Evolutionary conservation across 2,113 vertebrate species (phyloP), one percentile per base, ranked within the genome.

Genomic region (Xenopus borealis): DNA sequence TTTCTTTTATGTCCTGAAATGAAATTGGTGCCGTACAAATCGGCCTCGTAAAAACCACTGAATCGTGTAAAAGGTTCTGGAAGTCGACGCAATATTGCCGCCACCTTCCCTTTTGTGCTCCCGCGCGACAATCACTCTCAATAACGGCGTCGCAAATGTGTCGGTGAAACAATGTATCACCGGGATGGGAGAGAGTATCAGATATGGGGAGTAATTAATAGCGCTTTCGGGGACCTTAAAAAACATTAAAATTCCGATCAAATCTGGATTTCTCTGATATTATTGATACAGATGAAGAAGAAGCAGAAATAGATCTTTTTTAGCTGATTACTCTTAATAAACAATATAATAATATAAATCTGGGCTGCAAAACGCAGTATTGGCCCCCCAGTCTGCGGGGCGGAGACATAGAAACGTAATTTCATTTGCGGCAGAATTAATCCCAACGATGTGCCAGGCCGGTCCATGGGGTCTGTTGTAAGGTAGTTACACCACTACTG

Each of bases 151-250:
- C 59, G 79, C 79, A 27, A 27, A 27, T 27, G 66, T n/a, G n/a
- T n/a, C n/a, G n/a, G n/a, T 67, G 65, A 75, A 83, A 80, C 67
- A 86, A 80, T 72, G 78, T 72, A 81, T 40, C 16, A 40, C 30
- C 12, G 68, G n/a, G n/a, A n/a, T n/a, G n/a, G n/a, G n/a, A n/a
- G n/a, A n/a, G n/a, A n/a, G n/a, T n/a, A n/a, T n/a, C n/a, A 27
- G 82, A 79, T 81, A 46, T 78, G 81, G 80, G 84, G 76, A 83
- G 46, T 82, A 90, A 92, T 91, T 89, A 91, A 88, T 86, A 86
- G 74, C 85, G 89, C 88, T 87, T 88, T 89, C 85, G 87, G 80
- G 80, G 83, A 87, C 81, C 78, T 86, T 81, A 76, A 87, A 82
- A 87, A 91, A 89, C 33, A 40, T 40, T 40, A 40, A 40, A 40